Evolutionary conservation across 2,797 vertebrate species (phyloP), one percentile per base, ranked within the genome.

Genomic region (Protosalanx chinensis): DNA sequence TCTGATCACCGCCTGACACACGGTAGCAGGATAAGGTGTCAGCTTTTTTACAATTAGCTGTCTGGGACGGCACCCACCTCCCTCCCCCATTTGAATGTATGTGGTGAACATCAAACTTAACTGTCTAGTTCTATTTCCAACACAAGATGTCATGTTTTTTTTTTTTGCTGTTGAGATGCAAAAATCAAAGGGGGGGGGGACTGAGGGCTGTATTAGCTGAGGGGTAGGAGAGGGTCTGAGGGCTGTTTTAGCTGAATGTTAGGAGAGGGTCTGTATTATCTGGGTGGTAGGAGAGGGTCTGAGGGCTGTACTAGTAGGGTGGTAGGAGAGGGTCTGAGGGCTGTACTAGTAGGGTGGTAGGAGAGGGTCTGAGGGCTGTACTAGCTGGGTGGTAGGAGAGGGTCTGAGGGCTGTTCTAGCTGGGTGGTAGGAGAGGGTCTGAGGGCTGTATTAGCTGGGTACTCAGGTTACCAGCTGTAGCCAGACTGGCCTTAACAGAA

Each of bases 401-500:
- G 53, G 62, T 41, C 27, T 68, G 71, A 69, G 76, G 72, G 68
- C 15, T 27, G 23, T 27, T 1, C 23, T 27, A 27, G 23, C 23
- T 27, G 23, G 23, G 23, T 27, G 23, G 23, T 27, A 27, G 4
- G 27, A 64, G 18, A 46, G 79, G 66, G 67, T 27, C 23, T 27
- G 23, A 27, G 23, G 23, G 23, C 15, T 56, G 75, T 83, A 88
- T 78, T 77, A 53, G 78, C 91, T 91, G 82, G 91, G 91, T 56
- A 0, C 85, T 97, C 91, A 41, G 82, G 87, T 96, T 95, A 93
- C 95, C 20, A 81, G 79, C 86, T 27, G 84, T 89, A 93, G 94
- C 93, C 94, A 92, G 92, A 69, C 91, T 93, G 95, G 93, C 92
- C 93, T 84, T 85, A 90, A 89, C 85, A 1, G 80, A 91, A 91